Evolutionary conservation across 2,113 vertebrate species (phyloP).

Genomic region (Vidua chalybeata): DNA sequence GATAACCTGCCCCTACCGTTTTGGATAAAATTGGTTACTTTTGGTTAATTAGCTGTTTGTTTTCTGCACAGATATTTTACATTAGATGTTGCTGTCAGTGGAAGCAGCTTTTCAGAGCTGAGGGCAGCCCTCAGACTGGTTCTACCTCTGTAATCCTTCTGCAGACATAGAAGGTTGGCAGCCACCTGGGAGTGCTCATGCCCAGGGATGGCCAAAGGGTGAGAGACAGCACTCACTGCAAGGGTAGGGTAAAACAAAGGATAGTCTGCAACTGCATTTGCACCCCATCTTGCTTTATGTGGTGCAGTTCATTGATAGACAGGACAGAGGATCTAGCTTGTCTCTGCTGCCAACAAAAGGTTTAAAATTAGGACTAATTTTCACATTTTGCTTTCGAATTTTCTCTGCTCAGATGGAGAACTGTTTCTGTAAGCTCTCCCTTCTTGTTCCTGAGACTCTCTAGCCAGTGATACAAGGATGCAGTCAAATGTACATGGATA

Average conservation of each 20-base stretch:
- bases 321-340: background rate
- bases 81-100: background rate
- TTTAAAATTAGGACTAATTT: background rate
- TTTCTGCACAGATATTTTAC: background rate
- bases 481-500: background rate
- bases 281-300: background rate
- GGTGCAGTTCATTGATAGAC: background rate
- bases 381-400: background rate
- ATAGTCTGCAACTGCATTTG: background rate
- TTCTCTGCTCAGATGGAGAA: background rate
- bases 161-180: background rate
- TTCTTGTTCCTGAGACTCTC: background rate
- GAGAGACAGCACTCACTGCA: fast-evolving
- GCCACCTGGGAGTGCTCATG: background rate
- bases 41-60: background rate
- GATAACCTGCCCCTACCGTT: background rate
- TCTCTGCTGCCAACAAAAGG: background rate
- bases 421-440: background rate
- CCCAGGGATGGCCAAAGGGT: background rate
- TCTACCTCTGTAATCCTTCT: background rate
- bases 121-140: background rate
- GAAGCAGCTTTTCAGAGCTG: background rate
- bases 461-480: background rate
- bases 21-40: background rate
- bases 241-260: background rate